These are phyloP conservation scores for Dissostichus mawsoni DNA, from an alignment of 2,113 vertebrate genomes.

Conservation along the genomic window DNA sequence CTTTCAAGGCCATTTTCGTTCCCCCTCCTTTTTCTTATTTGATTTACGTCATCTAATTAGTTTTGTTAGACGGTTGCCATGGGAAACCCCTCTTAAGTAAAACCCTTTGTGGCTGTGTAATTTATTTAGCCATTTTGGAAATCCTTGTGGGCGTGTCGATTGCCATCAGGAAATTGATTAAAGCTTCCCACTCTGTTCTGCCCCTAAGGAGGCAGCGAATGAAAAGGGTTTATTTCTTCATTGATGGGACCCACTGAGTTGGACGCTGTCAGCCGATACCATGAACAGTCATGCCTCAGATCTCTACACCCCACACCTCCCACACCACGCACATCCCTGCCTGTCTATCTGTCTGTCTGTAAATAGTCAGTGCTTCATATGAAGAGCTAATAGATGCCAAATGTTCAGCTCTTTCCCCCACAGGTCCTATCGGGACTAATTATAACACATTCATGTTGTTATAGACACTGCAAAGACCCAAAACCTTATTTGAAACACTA, in stretches of 20 bases:
- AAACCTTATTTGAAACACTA: neutral
- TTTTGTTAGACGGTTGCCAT: slow-evolving; percentile 68
- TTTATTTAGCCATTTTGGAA: slow-evolving; percentile 72
- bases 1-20: slow-evolving; percentile 35
- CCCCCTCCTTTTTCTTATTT: slow-evolving; percentile 26
- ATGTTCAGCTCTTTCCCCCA: neutral
- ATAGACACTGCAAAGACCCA: neutral
- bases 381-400: slow-evolving; percentile 11
- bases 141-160: slow-evolving; percentile 70
- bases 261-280: slow-evolving; percentile 48
- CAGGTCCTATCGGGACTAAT: slow-evolving; percentile 3
- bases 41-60: slow-evolving; percentile 60
- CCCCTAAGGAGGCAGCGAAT: slow-evolving; percentile 46
- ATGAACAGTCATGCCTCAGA: slow-evolving; percentile 51
- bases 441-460: slow-evolving; percentile 1
- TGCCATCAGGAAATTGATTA: slow-evolving; percentile 75
- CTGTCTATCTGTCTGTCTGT: slow-evolving; percentile 17
- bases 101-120: slow-evolving; percentile 62
- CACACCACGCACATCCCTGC: neutral
- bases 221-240: slow-evolving; percentile 62
- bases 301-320: slow-evolving; percentile 22
- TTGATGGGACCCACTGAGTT: slow-evolving; percentile 53
- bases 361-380: slow-evolving; percentile 14
- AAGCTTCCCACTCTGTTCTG: slow-evolving; percentile 70
- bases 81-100: slow-evolving; percentile 45